Evolutionary conservation across 2,888 invertebrate genomes (phyloP).

Genomic region (Chloromyia formosa): DNA sequence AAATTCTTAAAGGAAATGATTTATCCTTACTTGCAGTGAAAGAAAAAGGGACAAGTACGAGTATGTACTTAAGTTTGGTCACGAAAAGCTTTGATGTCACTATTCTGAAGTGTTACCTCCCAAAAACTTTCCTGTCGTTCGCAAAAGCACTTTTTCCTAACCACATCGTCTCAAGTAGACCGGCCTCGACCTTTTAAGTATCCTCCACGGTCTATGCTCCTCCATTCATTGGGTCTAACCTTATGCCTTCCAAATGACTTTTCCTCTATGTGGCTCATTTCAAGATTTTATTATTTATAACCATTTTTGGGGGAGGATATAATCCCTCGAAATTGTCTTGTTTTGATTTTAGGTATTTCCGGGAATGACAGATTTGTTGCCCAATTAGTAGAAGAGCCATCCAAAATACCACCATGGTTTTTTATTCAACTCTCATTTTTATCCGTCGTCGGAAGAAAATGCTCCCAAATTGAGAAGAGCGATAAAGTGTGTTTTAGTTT

Average conservation of each 20-base stretch:
- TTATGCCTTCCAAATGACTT: conserved; percentile 25
- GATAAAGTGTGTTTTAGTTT: conserved; percentile 8
- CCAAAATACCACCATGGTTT: conserved; percentile 1
- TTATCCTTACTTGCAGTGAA: background rate
- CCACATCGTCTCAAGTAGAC: background rate
- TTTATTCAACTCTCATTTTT: background rate
- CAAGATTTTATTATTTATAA: conserved; percentile 45
- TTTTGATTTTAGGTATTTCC: conserved; percentile 55
- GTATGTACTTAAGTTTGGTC: background rate
- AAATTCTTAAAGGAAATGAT: conserved; percentile 12
- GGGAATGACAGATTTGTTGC: conserved; percentile 63
- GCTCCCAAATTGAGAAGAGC: background rate
- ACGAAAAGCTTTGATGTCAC: background rate
- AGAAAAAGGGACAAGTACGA: background rate
- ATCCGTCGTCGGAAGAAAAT: background rate
- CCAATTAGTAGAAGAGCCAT: conserved; percentile 58
- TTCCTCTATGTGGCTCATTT: conserved; percentile 32
- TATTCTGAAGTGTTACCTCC: background rate
- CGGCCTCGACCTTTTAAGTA: conserved; percentile 17
- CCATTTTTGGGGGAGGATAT: conserved; percentile 29
- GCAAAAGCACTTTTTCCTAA: background rate
- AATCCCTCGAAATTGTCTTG: conserved; percentile 39
- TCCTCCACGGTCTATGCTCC: conserved; percentile 1
- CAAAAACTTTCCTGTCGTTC: conserved; percentile 13
- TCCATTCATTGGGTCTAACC: conserved; percentile 5